These are phyloP conservation scores for Buceros bicornis DNA, from an alignment of 2,797 vertebrate genomes.

Conservation along the genomic window DNA sequence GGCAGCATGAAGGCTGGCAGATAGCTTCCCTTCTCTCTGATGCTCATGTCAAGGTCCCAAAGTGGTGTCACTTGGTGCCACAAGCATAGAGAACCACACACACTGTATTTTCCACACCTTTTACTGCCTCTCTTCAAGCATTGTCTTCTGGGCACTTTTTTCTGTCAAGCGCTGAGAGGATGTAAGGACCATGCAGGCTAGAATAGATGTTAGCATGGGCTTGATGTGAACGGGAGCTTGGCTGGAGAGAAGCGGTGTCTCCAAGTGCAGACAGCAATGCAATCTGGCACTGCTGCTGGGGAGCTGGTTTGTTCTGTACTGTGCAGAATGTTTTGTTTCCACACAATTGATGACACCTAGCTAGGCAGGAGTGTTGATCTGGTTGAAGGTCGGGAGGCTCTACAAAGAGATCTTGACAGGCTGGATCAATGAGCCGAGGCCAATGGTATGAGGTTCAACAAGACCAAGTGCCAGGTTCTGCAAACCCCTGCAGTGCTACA, in stretches of 20 bases:
- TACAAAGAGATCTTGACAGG: too few species aligned
- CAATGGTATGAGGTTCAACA: too few species aligned
- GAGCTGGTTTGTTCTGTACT: background rate
- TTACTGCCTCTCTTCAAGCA: background rate
- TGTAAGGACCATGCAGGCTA: background rate
- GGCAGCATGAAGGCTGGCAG: background rate
- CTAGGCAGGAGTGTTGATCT: too few species aligned
- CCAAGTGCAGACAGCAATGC: background rate
- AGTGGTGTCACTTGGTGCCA: background rate
- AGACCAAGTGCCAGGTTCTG: too few species aligned
- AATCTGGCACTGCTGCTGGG: too few species aligned
- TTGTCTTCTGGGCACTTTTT: background rate
- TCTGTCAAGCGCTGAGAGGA: background rate
- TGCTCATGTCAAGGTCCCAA: background rate
- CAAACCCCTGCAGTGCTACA: too few species aligned
- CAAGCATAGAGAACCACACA: background rate
- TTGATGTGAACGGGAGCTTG: background rate
- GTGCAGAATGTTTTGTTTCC: background rate
- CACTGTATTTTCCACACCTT: background rate
- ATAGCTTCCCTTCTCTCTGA: background rate
- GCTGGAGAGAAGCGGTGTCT: background rate
- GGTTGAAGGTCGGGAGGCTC: too few species aligned
- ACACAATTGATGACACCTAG: background rate
- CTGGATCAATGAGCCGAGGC: too few species aligned
- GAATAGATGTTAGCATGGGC: background rate